Conservation (phyloP, 2,797 vertebrate species). For the Glossophaga mutica region DNA sequence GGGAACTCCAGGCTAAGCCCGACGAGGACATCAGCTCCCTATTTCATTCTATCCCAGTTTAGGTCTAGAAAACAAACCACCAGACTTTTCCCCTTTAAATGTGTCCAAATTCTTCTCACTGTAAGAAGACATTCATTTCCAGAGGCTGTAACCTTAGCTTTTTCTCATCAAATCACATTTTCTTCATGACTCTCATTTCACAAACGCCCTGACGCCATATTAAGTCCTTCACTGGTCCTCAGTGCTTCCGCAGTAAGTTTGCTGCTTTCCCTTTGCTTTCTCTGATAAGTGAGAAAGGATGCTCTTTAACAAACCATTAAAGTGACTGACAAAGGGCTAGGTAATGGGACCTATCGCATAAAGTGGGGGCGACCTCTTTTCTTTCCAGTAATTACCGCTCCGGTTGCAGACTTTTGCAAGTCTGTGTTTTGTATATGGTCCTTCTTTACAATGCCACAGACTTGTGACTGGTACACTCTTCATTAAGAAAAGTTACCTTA, state of each 20-base stretch:
- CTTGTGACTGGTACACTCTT: not conserved
- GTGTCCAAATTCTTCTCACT: not conserved
- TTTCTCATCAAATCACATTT: not conserved
- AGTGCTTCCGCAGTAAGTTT: not conserved
- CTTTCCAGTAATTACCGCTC: not conserved
- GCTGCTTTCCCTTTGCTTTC: not conserved
- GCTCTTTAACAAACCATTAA: not conserved
- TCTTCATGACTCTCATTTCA: not conserved
- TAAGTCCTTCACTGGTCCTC: not conserved
- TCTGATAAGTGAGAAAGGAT: not conserved
- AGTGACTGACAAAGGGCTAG: not conserved
- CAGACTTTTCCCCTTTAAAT: not conserved
- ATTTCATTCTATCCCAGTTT: not conserved
- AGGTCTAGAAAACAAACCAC: not conserved
- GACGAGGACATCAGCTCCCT: not conserved
- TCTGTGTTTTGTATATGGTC: not conserved
- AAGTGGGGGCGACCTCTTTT: not conserved
- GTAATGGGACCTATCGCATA: not conserved
- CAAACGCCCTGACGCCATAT: not conserved
- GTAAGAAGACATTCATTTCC: not conserved
- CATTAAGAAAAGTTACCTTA: constrained; percentile 5
- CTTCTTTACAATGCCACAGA: not conserved
- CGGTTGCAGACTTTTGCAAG: not conserved
- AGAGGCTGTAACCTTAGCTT: not conserved
- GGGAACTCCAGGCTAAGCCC: not conserved